These are phyloP conservation scores for Heterocephalus glaber DNA, from an alignment of 2,113 vertebrate genomes.

Conservation along the genomic window DNA sequence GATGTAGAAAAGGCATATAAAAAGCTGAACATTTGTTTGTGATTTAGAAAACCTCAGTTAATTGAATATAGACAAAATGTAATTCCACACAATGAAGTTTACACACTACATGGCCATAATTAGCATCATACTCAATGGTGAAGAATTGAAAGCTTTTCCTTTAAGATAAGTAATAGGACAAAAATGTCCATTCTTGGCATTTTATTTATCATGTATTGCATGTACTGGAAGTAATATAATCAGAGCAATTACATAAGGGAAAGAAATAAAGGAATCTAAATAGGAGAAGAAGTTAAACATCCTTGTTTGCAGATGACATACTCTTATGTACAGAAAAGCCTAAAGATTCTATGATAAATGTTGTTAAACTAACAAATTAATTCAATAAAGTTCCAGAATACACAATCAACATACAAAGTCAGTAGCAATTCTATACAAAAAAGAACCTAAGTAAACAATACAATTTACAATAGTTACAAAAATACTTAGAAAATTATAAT, in stretches of 20 bases:
- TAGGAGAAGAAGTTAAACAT: not conserved
- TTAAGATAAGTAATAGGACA: not conserved
- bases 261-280: not conserved
- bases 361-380: not conserved
- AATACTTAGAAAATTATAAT: not conserved
- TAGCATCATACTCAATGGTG: not conserved
- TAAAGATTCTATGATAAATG: not conserved
- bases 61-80: not conserved
- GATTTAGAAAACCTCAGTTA: not conserved
- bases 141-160: not conserved
- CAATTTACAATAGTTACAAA: not conserved
- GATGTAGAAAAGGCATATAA: not conserved
- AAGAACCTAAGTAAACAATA: not conserved
- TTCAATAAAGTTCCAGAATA: not conserved
- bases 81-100: not conserved
- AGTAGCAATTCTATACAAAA: not conserved
- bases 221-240: not conserved
- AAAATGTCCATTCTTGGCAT: not conserved
- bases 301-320: not conserved
- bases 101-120: not conserved
- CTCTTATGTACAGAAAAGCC: not conserved
- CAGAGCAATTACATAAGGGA: not conserved
- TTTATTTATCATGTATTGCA: not conserved
- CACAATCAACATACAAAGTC: not conserved
- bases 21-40: not conserved